These are phyloP conservation scores for Lasioglossum leucozonium DNA, from an alignment of 2,888 invertebrate species.

Conservation along the genomic window DNA sequence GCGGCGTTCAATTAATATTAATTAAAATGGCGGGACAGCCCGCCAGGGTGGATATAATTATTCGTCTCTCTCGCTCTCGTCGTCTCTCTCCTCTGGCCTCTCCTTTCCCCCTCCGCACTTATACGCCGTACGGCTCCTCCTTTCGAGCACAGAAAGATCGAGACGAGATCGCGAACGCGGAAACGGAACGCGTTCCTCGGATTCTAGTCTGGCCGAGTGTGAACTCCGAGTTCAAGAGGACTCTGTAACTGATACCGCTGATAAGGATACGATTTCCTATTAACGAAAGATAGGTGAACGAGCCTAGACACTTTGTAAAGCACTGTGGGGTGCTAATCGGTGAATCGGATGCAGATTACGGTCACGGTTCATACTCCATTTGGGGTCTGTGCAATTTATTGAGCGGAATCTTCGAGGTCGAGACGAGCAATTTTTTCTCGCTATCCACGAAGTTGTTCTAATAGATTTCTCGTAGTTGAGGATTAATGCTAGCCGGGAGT, in stretches of 20 bases:
- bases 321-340: not conserved
- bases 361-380: not conserved
- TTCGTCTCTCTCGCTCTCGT: conserved; percentile 24
- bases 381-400: not conserved
- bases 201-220: not conserved
- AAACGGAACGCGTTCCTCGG: not conserved
- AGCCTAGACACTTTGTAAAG: not conserved
- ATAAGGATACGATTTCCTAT: not conserved
- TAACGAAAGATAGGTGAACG: not conserved
- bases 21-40: conserved; percentile 76
- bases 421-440: not conserved
- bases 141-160: not conserved
- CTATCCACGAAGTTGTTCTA: not conserved
- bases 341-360: not conserved
- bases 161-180: not conserved
- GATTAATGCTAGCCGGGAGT: not conserved
- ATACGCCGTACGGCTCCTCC: not conserved
- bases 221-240: not conserved
- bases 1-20: conserved; percentile 81
- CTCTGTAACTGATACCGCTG: not conserved
- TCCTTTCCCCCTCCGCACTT: not conserved
- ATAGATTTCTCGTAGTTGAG: not conserved
- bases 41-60: conserved; percentile 66
- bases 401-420: not conserved
- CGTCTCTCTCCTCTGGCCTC: not conserved